Evolutionary conservation across 2,888 invertebrate species (phyloP).

Genomic region (Stenurella melanura): DNA sequence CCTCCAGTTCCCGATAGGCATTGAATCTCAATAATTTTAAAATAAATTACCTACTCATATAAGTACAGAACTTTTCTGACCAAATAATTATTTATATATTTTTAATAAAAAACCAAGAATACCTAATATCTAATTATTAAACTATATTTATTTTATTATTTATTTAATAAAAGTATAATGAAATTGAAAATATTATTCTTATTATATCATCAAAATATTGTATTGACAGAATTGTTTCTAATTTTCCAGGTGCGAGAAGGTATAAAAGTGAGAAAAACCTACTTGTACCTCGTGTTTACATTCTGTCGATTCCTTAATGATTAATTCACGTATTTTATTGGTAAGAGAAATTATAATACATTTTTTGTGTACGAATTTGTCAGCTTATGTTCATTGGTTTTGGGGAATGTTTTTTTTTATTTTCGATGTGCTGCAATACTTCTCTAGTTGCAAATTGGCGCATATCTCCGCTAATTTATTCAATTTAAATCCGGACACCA

Average conservation of each 20-base stretch:
- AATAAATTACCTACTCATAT: no score
- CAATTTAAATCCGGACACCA: not conserved
- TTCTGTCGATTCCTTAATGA: slow-evolving; percentile 38
- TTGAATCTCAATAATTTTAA: slow-evolving; percentile 10
- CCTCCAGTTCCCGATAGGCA: slow-evolving; percentile 52
- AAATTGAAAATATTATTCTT: slow-evolving; percentile 13
- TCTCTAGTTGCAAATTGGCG: not conserved
- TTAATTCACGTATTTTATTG: not conserved
- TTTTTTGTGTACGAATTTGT: not conserved
- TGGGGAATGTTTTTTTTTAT: not conserved
- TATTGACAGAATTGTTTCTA: slow-evolving; percentile 5
- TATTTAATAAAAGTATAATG: not conserved
- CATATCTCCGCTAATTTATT: not conserved
- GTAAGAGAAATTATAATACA: slow-evolving; percentile 19
- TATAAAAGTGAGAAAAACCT: slow-evolving; percentile 50
- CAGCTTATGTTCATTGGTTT: not conserved
- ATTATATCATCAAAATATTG: slow-evolving; percentile 5
- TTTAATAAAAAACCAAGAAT: slow-evolving; percentile 19
- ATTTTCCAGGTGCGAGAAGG: slow-evolving; percentile 49
- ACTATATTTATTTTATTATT: slow-evolving; percentile 8
- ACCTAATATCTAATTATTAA: not conserved
- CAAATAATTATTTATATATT: slow-evolving; percentile 19
- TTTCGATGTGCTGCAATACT: not conserved
- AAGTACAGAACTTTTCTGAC: not conserved
- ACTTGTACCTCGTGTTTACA: slow-evolving; percentile 33